Evolutionary conservation across 2,888 invertebrate species (phyloP), one percentile per base, ranked within the genome.

Genomic region (Tetropium fuscum): DNA sequence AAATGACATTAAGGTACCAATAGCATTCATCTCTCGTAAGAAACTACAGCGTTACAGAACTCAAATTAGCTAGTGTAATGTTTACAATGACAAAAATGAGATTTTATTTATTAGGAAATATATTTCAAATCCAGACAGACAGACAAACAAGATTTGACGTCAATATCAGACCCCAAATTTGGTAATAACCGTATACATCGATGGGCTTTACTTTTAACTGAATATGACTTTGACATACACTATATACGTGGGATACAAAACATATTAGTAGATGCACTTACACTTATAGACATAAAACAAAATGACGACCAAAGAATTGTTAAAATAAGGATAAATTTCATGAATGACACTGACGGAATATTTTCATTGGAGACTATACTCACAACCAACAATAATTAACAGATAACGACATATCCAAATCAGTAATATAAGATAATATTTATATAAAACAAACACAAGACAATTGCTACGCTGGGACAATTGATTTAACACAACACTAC

Each of bases 61-160:
- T 45, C 13, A 48, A 59, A 22, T 7, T 59, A 3, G 20, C 34
- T 1, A 43, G 47, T 47, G 34, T 59, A 8, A 34, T 59, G 7
- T 59, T 41, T 41, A n/a, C 30, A 7, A 27, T 47, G 6, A 19
- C 20, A 11, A 59, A 59, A 43, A 22, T 54, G 8, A 7, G 25
- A 27, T 49, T 40, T 43, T 48, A 40, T 40, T 22, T 59, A 25
- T 18, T 47, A 16, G 54, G 53, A 16, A 40, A 38, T 13, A 47
- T 48, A 18, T 53, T 59, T 49, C 19, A 10, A 11, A 18, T 59
- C 1, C n/a, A n/a, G n/a, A n/a, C 36, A 59, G 18, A 59, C 54
- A 1, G 59, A 54, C 19, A 38, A 59, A 19, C 30, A 59, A 15
- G 43, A 53, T 6, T 40, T 54, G n/a, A 44, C 36, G 1, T 43